Base-by-base conservation (phyloP, 1,140 invertebrate genomes). In the Hypothenemus hampei region DNA sequence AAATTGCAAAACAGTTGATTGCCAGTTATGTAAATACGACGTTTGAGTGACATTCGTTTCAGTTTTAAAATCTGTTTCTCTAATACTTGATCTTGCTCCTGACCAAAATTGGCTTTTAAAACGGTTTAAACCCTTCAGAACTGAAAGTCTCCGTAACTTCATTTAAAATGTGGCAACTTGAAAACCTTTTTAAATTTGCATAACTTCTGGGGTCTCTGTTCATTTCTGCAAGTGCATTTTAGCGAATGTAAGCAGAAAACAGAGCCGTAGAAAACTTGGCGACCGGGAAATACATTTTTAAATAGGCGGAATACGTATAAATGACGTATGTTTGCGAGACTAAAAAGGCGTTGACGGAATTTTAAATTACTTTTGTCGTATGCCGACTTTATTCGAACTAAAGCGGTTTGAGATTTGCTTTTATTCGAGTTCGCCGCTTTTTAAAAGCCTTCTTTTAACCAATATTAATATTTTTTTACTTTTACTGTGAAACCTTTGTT, bases 121-220 rank as follows among this genome's bases (percentile, higher is more conserved):
- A 29, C 15, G 40, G 29, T 53, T 53, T 44, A 53, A 53, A 18
- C 40, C 33, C 50, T 53, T 44, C 20, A 44, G 22, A 18, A 24
- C 16, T 33, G 31, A 53, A 36, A 53, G 50, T 36, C 50, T 53
- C 29, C 19, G 26, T 53, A 53, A 53, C 50, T 53, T 43, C 40
- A 53, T 53, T 53, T 53, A 53, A 53, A 53, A 53, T 53, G 50
- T 53, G 50, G 39, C 39, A 44, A 53, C 50, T 53, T 36, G 29
- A 53, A 53, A 53, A 53, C 50, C 39, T 44, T 53, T 53, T 53
- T 53, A 53, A 53, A 53, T 53, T 53, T 53, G 40, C 50, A 53
- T 53, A 53, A 53, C 39, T 53, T 36, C 39, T 35, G 39, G 29
- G 47, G 16, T 50, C 39, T 44, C 50, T 36, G 50, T 33, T 53